Evolutionary conservation across 2,888 invertebrate species (phyloP).

Genomic region (Amiota communis): DNA sequence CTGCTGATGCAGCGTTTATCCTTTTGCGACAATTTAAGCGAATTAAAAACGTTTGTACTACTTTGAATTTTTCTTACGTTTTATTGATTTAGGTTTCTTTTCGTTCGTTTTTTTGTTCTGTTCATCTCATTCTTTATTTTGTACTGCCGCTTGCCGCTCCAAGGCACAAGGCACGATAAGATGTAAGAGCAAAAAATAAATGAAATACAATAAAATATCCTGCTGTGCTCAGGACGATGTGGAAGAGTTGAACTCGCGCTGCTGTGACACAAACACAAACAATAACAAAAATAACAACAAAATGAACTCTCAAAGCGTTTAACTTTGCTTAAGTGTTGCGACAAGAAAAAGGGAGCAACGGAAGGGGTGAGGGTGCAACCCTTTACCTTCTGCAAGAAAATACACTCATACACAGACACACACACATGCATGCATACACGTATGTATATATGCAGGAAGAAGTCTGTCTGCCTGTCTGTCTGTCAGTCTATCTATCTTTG

Average conservation of each 20-base stretch:
- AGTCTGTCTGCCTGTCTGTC: too few relatives aligned
- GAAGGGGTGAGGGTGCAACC: too few relatives aligned
- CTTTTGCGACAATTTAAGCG: slow-evolving; percentile 61
- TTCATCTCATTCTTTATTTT: background rate
- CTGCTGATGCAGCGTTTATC: slow-evolving; percentile 12
- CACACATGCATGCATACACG: too few relatives aligned
- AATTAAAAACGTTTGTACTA: slow-evolving; percentile 48
- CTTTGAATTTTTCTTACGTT: slow-evolving; percentile 30
- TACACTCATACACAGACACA: too few relatives aligned
- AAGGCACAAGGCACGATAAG: background rate
- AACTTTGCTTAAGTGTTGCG: slow-evolving; percentile 63
- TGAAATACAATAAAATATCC: background rate
- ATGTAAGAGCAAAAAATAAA: background rate
- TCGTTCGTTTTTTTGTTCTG: background rate
- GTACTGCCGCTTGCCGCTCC: background rate
- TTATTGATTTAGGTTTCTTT: slow-evolving; percentile 55
- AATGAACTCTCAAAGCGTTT: slow-evolving; percentile 60
- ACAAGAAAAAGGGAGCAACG: too few relatives aligned
- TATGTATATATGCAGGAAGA: too few relatives aligned
- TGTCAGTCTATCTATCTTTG: too few relatives aligned
- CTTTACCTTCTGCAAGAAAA: too few relatives aligned
- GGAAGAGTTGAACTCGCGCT: too few relatives aligned
- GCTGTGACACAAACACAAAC: slow-evolving; percentile 46
- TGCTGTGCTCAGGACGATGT: slow-evolving; percentile 4
- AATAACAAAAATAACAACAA: slow-evolving; percentile 56